Evolutionary conservation across 30 jellyfish, hydroid and myxozoan genomes (phyloP).

Genomic region (Haliclystus octoradiatus): DNA sequence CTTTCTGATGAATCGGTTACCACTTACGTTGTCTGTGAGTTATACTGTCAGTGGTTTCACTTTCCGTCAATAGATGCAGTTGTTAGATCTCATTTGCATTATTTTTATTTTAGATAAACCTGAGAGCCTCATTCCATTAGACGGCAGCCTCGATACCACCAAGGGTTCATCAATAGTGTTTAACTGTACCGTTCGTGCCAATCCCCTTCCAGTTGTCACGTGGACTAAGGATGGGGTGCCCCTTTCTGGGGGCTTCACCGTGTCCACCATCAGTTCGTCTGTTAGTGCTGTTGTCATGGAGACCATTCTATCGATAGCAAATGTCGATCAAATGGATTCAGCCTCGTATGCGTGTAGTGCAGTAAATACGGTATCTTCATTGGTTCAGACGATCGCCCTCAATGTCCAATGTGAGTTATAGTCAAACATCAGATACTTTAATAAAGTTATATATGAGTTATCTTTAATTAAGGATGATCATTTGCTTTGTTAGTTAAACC

Average conservation of each 20-base stretch:
- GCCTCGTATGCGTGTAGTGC: slow-evolving; percentile 60
- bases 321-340: slow-evolving; percentile 21
- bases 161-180: slow-evolving; percentile 8
- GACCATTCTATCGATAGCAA: slow-evolving; percentile 18
- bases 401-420: slow-evolving; percentile 55
- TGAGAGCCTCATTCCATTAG: slow-evolving; percentile 4
- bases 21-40: slow-evolving; percentile 58
- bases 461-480: no score
- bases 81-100: background rate
- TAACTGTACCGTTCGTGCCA: slow-evolving; percentile 2
- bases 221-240: slow-evolving; percentile 3
- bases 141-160: background rate
- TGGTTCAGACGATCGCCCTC: slow-evolving; percentile 13
- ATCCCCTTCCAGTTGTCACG: background rate
- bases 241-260: background rate
- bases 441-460: no score
- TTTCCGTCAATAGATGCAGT: no score
- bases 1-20: slow-evolving; percentile 3
- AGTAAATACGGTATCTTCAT: slow-evolving; percentile 28
- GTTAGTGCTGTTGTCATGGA: slow-evolving; percentile 24
- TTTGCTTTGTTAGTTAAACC: slow-evolving; percentile 67
- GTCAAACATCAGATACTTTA: no score
- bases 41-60: background rate
- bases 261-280: background rate
- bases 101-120: slow-evolving; percentile 23